Conservation (phyloP, 2,888 invertebrate species). For the Heliconius erato region DNA sequence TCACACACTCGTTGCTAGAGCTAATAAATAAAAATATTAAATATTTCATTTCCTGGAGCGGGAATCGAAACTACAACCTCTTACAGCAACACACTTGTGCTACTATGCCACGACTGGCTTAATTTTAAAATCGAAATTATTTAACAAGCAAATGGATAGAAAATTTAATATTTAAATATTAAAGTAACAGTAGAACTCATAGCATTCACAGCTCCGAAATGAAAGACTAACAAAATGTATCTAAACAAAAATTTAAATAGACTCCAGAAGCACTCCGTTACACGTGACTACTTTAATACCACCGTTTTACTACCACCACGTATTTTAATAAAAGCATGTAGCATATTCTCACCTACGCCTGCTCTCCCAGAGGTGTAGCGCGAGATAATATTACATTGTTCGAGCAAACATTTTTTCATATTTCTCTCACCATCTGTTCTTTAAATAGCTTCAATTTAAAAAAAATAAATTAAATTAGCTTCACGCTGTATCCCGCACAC, state of each 20-base stretch:
- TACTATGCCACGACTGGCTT: too few species aligned
- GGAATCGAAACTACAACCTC: neutral
- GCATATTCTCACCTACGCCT: neutral
- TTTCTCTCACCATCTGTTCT: neutral
- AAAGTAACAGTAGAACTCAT: neutral
- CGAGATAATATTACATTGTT: constrained; percentile 5
- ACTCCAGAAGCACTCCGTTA: constrained; percentile 16
- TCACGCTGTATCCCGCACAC: too few species aligned
- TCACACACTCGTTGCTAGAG: neutral
- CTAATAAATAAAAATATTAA: neutral
- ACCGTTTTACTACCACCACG: neutral
- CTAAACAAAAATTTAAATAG: neutral
- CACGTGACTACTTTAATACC: neutral
- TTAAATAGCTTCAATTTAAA: constrained; percentile 26
- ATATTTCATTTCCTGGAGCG: neutral
- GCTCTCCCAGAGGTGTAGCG: constrained; percentile 7
- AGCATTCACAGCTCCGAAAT: neutral
- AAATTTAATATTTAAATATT: neutral
- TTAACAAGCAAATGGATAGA: too few species aligned
- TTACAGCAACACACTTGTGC: too few species aligned
- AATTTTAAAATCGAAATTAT: neutral
- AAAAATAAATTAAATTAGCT: too few species aligned
- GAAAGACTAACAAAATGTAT: neutral
- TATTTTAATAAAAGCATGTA: constrained; percentile 7
- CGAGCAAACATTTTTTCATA: constrained; percentile 20